These are phyloP conservation scores for Aselliscus stoliczkanus DNA, from an alignment of 2,797 vertebrate genomes.

Conservation along the genomic window DNA sequence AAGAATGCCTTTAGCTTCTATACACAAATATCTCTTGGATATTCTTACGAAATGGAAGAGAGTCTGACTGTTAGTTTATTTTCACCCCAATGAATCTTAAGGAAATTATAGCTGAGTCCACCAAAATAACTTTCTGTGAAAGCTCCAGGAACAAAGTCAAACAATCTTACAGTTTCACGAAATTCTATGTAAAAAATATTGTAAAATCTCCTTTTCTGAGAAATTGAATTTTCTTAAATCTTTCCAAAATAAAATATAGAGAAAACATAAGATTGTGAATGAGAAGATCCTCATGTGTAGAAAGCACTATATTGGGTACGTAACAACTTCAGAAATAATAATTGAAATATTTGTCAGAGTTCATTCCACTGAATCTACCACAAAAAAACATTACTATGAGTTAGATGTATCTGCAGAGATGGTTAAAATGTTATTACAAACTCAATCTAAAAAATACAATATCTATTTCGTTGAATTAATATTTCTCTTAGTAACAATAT, in stretches of 20 bases:
- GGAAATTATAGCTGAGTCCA: background rate
- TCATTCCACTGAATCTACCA: background rate
- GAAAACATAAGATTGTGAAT: constrained; percentile 4
- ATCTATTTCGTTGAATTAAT: background rate
- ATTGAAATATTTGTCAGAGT: constrained; percentile 21
- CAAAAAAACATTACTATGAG: background rate
- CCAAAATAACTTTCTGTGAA: background rate
- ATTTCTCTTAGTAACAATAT: constrained; percentile 7
- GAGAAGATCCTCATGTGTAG: background rate
- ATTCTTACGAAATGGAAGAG: background rate
- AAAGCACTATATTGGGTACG: background rate
- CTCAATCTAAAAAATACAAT: background rate
- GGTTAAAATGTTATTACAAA: background rate
- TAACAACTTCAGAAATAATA: constrained; percentile 21
- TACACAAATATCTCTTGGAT: background rate
- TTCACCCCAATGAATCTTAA: background rate
- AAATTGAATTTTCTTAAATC: constrained; percentile 32
- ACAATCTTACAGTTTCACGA: background rate
- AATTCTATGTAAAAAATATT: background rate
- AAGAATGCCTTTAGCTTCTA: background rate
- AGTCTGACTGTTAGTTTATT: background rate
- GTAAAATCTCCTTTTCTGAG: background rate
- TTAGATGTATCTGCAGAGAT: constrained; percentile 21
- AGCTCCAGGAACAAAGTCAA: background rate
- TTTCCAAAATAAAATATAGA: background rate